Base-by-base conservation (phyloP, 2,888 invertebrate genomes). In the Platycnemis pennipes region DNA sequence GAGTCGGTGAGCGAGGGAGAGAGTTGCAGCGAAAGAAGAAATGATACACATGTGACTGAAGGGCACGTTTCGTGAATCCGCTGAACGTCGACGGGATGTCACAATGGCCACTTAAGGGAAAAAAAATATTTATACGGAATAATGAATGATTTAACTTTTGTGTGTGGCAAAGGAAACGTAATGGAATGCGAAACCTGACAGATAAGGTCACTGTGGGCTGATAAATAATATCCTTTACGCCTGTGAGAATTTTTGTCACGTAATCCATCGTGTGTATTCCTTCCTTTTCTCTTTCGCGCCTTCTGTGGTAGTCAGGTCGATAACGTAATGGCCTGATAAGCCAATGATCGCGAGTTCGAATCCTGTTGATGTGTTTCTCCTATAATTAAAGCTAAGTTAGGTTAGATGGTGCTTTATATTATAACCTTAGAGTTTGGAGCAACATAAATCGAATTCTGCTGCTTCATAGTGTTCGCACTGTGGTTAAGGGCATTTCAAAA, bases 141-240 rank as follows among this genome's bases (percentile, higher is more conserved):
- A 91, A 91, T 91, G 91, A 91, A 91, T 91, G 91, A 44, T 63
- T 91, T 91, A 77, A 91, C 91, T 91, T 91, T 63, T 56, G 56
- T 91, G 44, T 63, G 44, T 91, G 91, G 63, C 11, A 31, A 45
- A 4, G 44, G 26, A 37, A 37, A 37, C 56, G 69, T 63, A 44
- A 69, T 91, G n/a, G 44, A 56, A 91, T 91, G 91, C 91, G n/a
- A 63, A 91, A 22, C 44, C 53, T 31, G 91, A 91, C 91, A 77
- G 42, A 91, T 26, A 31, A 63, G 91, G 91, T 91, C 91, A 49
- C 31, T 63, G 37, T 77, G 37, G 16, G 77, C 77, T 7, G 37
- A 77, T 77, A 5, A 77, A 77, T 77, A 37, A 77, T 77, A 22
- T 37, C 11, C 77, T 37, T 37, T 26, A 26, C n/a, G 77, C 7